Evolutionary conservation across 2,113 vertebrate genomes (phyloP).

Genomic region (Nothoprocta pentlandii): DNA sequence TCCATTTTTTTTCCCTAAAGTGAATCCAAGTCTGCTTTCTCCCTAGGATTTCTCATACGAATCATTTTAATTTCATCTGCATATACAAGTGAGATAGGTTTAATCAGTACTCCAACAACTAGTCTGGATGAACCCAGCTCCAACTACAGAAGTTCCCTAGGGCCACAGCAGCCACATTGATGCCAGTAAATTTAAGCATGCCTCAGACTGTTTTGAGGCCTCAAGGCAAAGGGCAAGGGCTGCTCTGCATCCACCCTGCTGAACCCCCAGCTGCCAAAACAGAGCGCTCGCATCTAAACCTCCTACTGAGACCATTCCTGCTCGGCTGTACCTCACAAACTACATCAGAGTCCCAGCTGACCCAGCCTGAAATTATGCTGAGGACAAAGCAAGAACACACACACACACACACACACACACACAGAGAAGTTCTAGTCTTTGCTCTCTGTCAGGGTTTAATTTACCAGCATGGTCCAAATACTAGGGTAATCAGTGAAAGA

Average conservation of each 20-base stretch:
- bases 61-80: neutral
- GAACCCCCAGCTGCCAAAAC: neutral
- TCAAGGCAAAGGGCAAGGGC: neutral
- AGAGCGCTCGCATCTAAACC: neutral
- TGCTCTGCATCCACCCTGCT: neutral
- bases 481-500: neutral
- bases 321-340: neutral
- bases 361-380: neutral
- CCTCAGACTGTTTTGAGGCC: neutral
- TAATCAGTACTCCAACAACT: neutral
- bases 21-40: no score
- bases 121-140: neutral
- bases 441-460: neutral
- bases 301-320: neutral
- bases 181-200: neutral
- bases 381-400: neutral
- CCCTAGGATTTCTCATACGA: neutral
- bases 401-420: neutral
- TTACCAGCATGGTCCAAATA: neutral
- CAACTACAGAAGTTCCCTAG: neutral
- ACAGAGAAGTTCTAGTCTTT: neutral
- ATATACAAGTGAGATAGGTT: neutral
- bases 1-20: neutral
- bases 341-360: neutral
- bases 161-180: neutral